Percentiles rank a stretch among this genome's conserved stretches.
These are phyloP conservation scores for Chloroclysta siterata DNA, from an alignment of 2,888 invertebrate species.

Conservation along the genomic window DNA sequence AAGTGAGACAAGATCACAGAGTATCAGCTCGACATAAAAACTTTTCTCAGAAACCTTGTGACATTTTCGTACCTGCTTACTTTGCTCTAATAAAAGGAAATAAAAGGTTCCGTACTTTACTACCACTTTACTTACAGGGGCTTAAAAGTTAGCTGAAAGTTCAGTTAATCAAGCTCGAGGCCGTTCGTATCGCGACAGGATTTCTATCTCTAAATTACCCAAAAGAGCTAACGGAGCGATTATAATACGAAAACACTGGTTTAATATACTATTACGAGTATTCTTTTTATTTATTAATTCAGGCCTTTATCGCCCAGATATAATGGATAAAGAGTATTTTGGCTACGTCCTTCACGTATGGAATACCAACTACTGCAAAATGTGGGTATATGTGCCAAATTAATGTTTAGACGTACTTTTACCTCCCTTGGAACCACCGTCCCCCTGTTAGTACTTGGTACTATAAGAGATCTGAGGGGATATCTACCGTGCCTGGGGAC, in stretches of 20 bases:
- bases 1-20: neutral
- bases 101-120: conserved; percentile 8
- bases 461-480: too few relatives aligned
- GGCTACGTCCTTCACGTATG: too few relatives aligned
- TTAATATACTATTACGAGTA: neutral
- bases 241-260: conserved; percentile 31
- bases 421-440: too few relatives aligned
- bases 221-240: conserved; percentile 51
- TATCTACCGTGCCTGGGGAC: too few relatives aligned
- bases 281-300: too few relatives aligned
- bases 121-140: conserved; percentile 2
- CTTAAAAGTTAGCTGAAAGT: conserved; percentile 75
- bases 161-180: conserved; percentile 70
- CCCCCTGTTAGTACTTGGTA: too few relatives aligned
- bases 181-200: conserved; percentile 66
- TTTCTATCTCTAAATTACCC: conserved; percentile 73
- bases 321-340: too few relatives aligned
- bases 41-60: neutral
- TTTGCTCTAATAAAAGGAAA: conserved; percentile 7
- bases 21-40: neutral
- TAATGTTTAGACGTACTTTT: too few relatives aligned
- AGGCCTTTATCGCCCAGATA: too few relatives aligned
- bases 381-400: too few relatives aligned
- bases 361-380: too few relatives aligned
- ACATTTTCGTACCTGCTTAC: conserved; percentile 1